Conservation (phyloP, 1,140 invertebrate genomes). For the Eumeta japonica region DNA sequence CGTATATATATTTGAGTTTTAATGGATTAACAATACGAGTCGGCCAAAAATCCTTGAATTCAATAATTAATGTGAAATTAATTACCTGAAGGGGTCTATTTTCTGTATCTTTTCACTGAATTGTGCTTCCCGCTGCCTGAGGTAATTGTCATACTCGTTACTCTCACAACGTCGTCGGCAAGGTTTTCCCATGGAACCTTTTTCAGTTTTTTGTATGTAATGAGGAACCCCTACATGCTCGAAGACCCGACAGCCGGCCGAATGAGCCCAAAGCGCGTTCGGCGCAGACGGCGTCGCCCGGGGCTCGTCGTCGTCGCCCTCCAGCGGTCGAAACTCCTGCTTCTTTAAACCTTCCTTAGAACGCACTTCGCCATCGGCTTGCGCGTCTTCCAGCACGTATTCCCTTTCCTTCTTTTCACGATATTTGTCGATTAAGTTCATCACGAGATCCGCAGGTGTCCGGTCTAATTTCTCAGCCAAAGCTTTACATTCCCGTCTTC, state of each 20-base stretch:
- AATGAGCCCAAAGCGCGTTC: conserved; percentile 25
- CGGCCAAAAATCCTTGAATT: too few relatives aligned
- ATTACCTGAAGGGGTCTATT: conserved; percentile 38
- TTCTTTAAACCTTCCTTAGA: not conserved
- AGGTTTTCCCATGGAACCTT: too few relatives aligned
- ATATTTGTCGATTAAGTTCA: conserved; percentile 33
- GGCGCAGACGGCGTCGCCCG: conserved; percentile 32
- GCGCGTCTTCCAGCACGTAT: conserved; percentile 30
- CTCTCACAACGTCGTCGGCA: too few relatives aligned
- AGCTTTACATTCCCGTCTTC: conserved; percentile 29
- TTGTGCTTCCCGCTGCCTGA: too few relatives aligned
- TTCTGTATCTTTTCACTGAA: too few relatives aligned
- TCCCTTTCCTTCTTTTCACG: conserved; percentile 38
- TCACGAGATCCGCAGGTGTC: conserved; percentile 29
- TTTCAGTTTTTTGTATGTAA: conserved; percentile 38
- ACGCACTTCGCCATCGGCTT: conserved; percentile 24
- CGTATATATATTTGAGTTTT: too few relatives aligned
- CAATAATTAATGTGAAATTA: too few relatives aligned
- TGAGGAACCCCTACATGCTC: conserved; percentile 43
- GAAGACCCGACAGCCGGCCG: conserved; percentile 27
- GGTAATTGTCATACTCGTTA: too few relatives aligned
- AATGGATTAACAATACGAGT: too few relatives aligned
- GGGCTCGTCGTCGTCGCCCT: conserved; percentile 12
- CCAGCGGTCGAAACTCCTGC: not conserved
- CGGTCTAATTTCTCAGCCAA: conserved; percentile 20